Evolutionary conservation across 2,888 invertebrate genomes (phyloP).

Genomic region (Halictus quadricinctus): DNA sequence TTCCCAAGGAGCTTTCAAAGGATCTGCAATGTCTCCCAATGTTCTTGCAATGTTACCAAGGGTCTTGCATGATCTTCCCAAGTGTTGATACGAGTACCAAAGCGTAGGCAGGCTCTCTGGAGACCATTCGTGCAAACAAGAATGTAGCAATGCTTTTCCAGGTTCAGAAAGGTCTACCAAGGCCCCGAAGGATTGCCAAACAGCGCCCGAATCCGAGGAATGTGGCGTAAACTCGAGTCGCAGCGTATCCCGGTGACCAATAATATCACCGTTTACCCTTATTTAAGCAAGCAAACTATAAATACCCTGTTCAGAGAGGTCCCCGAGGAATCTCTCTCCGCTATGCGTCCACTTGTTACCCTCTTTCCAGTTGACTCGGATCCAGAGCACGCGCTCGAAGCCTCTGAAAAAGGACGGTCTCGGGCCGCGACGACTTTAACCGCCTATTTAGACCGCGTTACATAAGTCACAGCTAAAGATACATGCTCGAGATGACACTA

Average conservation of each 20-base stretch:
- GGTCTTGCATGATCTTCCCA: too few species aligned
- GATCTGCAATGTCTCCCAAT: too few species aligned
- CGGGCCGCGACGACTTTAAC: conserved; percentile 10
- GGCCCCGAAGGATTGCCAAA: not conserved
- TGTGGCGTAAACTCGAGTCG: not conserved
- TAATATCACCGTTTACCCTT: not conserved
- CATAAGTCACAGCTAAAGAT: conserved; percentile 17
- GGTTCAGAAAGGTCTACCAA: not conserved
- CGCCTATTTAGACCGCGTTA: conserved; percentile 33
- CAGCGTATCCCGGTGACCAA: not conserved
- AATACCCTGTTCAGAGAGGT: not conserved
- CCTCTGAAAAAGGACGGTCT: not conserved
- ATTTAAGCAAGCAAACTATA: not conserved
- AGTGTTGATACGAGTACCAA: not conserved
- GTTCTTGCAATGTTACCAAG: too few species aligned
- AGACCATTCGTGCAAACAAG: not conserved
- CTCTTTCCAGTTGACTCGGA: conserved; percentile 14
- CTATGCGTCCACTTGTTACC: conserved; percentile 19
- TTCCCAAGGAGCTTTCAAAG: too few species aligned
- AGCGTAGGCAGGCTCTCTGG: too few species aligned
- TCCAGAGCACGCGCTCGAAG: conserved; percentile 7
- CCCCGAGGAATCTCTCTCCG: conserved; percentile 3
- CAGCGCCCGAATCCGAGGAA: not conserved
- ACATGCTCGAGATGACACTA: conserved; percentile 5
- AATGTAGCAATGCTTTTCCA: not conserved